phyloP scores from a whole-genome alignment of 2,797 vertebrate species.

The Hozukius guyotensis region DNA sequence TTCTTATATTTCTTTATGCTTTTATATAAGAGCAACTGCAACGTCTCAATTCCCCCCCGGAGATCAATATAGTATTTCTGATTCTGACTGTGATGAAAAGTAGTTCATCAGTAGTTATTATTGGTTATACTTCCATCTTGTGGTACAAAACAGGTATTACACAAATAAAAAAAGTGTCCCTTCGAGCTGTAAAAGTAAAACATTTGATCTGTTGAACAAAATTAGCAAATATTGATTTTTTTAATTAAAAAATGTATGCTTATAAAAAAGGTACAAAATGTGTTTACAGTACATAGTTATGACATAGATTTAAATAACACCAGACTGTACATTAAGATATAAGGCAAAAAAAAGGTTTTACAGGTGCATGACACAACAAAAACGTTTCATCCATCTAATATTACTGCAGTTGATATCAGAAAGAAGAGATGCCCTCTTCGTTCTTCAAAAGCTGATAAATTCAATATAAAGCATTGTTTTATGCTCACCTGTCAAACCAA shows the following conservation, averaged over 20 bases:
- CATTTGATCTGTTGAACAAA: neutral
- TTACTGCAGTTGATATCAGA: neutral
- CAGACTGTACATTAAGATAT: neutral
- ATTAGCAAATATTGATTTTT: constrained; percentile 18
- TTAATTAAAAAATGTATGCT: constrained; percentile 25
- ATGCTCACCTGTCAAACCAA: neutral
- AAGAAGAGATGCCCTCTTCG: neutral
- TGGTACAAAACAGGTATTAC: constrained; percentile 24
- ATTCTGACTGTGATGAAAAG: neutral
- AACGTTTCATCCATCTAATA: neutral
- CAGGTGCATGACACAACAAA: neutral
- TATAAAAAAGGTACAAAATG: constrained; percentile 35
- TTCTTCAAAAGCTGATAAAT: neutral
- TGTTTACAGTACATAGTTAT: neutral
- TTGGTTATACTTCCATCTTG: constrained; percentile 36
- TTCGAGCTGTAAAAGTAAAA: neutral
- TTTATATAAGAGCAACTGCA: no score
- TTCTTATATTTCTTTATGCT: no score
- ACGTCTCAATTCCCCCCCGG: neutral
- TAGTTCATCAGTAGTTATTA: neutral
- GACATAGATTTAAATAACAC: neutral
- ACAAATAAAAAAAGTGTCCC: neutral
- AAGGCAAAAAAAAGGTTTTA: constrained; percentile 18
- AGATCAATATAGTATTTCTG: neutral
- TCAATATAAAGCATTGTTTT: neutral